A percentile compares a stretch with the other conserved stretches of the same genome.
These are phyloP conservation scores for Sturnus vulgaris DNA, from an alignment of 2,113 vertebrate species.

Conservation along the genomic window DNA sequence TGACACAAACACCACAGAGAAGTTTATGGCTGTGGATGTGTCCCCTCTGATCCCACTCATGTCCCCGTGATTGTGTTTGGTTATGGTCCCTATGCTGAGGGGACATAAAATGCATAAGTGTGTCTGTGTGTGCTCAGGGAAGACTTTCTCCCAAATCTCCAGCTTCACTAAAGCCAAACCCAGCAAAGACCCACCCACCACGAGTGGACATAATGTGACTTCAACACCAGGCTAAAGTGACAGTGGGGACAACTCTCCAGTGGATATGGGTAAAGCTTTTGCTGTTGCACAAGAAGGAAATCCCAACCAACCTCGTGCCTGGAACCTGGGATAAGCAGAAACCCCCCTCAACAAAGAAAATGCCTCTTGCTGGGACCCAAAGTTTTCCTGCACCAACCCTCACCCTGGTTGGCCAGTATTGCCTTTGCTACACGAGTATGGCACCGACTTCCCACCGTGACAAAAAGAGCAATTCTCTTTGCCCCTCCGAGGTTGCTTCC, in stretches of 20 bases:
- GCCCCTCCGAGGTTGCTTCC: conserved; percentile 16
- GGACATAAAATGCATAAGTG: not conserved
- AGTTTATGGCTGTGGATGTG: not conserved
- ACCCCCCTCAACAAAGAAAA: not conserved
- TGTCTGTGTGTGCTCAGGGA: not conserved
- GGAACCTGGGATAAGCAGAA: not conserved
- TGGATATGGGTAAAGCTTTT: not conserved
- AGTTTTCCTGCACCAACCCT: not conserved
- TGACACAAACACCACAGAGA: not conserved
- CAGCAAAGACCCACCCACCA: not conserved
- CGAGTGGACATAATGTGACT: not conserved
- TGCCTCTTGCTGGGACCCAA: not conserved
- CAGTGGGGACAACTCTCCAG: not conserved
- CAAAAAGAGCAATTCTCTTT: not conserved
- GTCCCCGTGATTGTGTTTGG: not conserved
- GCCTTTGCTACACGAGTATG: conserved; percentile 57
- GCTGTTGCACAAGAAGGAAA: not conserved
- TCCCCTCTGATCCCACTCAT: not conserved
- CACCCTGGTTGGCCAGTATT: conserved; percentile 51
- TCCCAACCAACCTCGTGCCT: not conserved
- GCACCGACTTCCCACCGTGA: not conserved
- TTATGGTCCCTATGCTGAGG: not conserved
- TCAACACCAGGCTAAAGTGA: not conserved
- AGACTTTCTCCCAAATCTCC: not conserved
- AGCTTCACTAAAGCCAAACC: not conserved